These are phyloP conservation scores for Drosophila histrio DNA, from an alignment of 2,888 invertebrate species.

Conservation along the genomic window DNA sequence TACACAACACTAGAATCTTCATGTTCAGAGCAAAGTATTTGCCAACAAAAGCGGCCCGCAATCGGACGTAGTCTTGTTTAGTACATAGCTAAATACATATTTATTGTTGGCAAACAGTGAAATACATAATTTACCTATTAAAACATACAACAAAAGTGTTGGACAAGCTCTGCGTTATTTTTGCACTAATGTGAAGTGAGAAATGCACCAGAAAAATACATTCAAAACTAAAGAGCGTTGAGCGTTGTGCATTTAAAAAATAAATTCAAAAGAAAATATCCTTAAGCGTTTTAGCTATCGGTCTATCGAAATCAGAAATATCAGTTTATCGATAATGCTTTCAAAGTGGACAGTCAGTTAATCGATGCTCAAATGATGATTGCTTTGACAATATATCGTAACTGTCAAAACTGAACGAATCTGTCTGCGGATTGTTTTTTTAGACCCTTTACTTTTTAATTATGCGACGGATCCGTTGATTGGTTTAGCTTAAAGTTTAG, in stretches of 20 bases:
- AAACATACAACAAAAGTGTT: conserved; percentile 39
- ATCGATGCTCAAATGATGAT: too few species aligned
- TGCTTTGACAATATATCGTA: too few species aligned
- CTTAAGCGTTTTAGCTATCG: conserved; percentile 9
- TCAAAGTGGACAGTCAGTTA: neutral
- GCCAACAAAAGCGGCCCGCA: conserved; percentile 21
- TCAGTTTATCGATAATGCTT: neutral
- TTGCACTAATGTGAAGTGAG: conserved; percentile 20
- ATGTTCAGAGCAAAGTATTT: conserved; percentile 56
- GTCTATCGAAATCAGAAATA: neutral
- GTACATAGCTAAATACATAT: conserved; percentile 47
- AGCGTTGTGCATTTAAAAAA: conserved; percentile 55
- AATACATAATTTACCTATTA: conserved; percentile 74
- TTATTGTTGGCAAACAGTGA: conserved; percentile 74
- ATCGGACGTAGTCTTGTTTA: conserved; percentile 59
- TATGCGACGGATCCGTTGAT: too few species aligned
- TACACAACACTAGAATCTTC: conserved; percentile 62
- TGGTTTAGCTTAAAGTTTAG: neutral
- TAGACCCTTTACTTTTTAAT: too few species aligned
- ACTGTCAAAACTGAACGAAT: too few species aligned
- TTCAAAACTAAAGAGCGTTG: neutral
- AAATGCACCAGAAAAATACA: neutral
- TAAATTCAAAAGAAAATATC: conserved; percentile 20
- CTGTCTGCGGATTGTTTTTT: too few species aligned
- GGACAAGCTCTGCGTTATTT: conserved; percentile 46